Percentiles rank a stretch among this genome's conserved stretches.
phyloP scores from a whole-genome alignment of 1,140 invertebrate species.

The Zaprionus vittiger region DNA sequence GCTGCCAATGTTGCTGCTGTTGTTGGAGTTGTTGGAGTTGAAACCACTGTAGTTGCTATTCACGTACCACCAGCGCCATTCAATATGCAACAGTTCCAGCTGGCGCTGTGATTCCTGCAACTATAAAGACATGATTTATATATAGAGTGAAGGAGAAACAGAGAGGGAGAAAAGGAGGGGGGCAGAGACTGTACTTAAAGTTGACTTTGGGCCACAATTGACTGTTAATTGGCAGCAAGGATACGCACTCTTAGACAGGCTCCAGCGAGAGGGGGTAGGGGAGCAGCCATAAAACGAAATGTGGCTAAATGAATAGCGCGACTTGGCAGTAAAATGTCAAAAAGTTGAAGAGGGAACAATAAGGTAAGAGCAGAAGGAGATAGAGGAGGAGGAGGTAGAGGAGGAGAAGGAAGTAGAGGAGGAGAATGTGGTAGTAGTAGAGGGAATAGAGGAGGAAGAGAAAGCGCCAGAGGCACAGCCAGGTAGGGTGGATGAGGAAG shows the following conservation, averaged over 20 bases:
- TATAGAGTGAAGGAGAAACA: not conserved
- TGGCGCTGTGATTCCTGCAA: constrained; percentile 68
- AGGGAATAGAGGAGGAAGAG: not conserved
- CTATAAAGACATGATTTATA: constrained; percentile 26
- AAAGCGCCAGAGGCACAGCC: not conserved
- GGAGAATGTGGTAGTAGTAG: not conserved
- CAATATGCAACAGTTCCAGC: constrained; percentile 42
- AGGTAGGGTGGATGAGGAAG: not conserved
- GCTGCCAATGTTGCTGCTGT: constrained; percentile 12
- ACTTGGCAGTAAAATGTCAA: constrained; percentile 64
- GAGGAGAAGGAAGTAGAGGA: not conserved
- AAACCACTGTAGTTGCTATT: constrained; percentile 6
- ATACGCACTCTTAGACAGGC: constrained; percentile 8
- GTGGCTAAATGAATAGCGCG: constrained; percentile 64
- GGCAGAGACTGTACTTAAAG: not conserved
- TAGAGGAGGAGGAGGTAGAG: not conserved
- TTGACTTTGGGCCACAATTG: constrained; percentile 27
- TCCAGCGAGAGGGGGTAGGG: not conserved
- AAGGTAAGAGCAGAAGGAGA: not conserved
- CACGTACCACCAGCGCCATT: constrained; percentile 37
- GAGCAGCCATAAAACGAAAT: constrained; percentile 43
- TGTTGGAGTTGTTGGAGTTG: constrained; percentile 10
- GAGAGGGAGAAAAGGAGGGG: not conserved
- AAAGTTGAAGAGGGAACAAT: constrained; percentile 1
- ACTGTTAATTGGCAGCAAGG: constrained; percentile 62